Base-by-base conservation (phyloP, 2,888 invertebrate species). In the Oscheius myriophilus region DNA sequence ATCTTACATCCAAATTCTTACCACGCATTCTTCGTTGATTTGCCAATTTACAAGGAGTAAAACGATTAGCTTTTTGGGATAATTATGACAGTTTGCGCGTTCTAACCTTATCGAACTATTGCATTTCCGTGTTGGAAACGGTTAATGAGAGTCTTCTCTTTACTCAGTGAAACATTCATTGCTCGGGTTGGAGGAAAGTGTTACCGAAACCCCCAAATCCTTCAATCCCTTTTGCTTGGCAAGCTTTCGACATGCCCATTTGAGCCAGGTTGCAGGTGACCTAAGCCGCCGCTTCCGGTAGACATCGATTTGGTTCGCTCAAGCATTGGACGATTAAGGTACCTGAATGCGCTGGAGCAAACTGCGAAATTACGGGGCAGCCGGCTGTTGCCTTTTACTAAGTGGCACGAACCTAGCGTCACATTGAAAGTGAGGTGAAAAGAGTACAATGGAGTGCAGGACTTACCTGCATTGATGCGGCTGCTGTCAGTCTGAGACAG, bases 391-490 rank as follows among this genome's bases (percentile, higher is more conserved):
- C 49, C n/a, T 49, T 49, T 18, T 21, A 49, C 21, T 18, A 18
- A 49, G 49, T 49, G 49, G 21, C 21, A 49, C 21, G 21, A 49
- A 33, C 9, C 33, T 33, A 9, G 33, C 3, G 33, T 9, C 33
- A 6, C 33, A 9, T 33, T 33, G 4, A 33, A 33, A 33, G 33
- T 3, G 3, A 9, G 33, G 3, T 33, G 9, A 33, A 33, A 3
- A 6, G 3, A 33, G 33, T n/a, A n/a, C 16, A 25, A 14, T 3
- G 54, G 16, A 14, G 4, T n/a, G 21, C 54, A 16, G 6, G 23
- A 45, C 45, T 67, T 41, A 68, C 68, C 68, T 21, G 63, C 41
- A 55, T 68, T 68, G 21, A 68, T 21, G 18, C 68, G 46, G 43
- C 39, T 41, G n/a, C 45, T n/a, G 9, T 62, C 62, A 11, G 68